Percentiles rank a stretch among this genome's conserved stretches.
Evolutionary conservation across 2,113 vertebrate species (phyloP).

Genomic region (Parus major): DNA sequence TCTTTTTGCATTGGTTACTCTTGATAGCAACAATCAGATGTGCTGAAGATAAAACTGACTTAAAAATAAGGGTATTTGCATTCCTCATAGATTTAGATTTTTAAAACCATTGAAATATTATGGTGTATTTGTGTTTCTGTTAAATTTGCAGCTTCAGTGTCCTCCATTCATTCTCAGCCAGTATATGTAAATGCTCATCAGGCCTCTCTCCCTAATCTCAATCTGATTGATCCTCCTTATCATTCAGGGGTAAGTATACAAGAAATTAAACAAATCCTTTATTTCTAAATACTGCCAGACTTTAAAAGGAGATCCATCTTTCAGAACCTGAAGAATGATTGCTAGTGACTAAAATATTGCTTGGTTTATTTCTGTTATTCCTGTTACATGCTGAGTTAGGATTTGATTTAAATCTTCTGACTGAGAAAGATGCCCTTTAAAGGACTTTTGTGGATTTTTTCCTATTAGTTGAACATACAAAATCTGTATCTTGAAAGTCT

Average conservation of each 20-base stretch:
- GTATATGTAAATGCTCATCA: constrained; percentile 58
- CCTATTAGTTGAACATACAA: not conserved
- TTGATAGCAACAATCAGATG: not conserved
- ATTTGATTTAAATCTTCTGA: not conserved
- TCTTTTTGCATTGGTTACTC: not conserved
- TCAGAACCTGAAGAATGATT: not conserved
- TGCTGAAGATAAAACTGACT: not conserved
- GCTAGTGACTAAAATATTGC: not conserved
- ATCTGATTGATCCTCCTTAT: constrained; percentile 51
- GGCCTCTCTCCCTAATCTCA: constrained; percentile 61
- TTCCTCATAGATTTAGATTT: not conserved
- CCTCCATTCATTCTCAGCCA: not conserved
- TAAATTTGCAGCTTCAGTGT: constrained; percentile 54
- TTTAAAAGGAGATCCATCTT: not conserved
- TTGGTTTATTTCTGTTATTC: not conserved
- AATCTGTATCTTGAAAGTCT: not conserved
- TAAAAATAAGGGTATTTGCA: not conserved
- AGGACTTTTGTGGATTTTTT: not conserved
- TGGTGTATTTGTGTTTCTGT: constrained; percentile 31
- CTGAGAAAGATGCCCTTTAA: not conserved
- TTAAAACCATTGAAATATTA: not conserved
- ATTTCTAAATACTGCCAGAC: not conserved
- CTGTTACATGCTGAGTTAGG: not conserved
- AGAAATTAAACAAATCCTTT: not conserved
- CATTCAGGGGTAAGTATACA: constrained; percentile 70